A percentile compares a stretch with the other conserved stretches of the same genome.
These are phyloP conservation scores for Fratercula arctica DNA, from an alignment of 2,797 vertebrate genomes.

Conservation along the genomic window DNA sequence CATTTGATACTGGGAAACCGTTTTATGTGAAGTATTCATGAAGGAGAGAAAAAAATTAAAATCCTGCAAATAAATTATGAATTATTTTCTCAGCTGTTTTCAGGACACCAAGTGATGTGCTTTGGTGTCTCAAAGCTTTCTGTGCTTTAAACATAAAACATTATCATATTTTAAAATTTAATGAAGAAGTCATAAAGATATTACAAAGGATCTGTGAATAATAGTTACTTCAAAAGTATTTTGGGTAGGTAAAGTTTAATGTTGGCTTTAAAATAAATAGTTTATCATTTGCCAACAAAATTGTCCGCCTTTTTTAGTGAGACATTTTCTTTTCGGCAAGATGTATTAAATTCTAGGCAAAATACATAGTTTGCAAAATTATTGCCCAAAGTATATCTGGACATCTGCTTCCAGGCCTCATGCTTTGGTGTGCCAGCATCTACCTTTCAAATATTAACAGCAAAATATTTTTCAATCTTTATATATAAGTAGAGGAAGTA, in stretches of 20 bases:
- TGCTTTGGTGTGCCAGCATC: not conserved
- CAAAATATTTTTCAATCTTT: not conserved
- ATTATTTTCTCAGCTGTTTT: conserved; percentile 41
- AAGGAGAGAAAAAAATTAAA: not conserved
- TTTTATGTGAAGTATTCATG: not conserved
- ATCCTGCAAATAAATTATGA: conserved; percentile 31
- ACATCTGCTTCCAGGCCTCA: not conserved
- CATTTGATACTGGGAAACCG: not conserved
- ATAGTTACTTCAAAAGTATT: conserved; percentile 1
- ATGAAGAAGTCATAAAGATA: conserved; percentile 7
- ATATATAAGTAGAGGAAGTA: not conserved
- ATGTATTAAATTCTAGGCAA: not conserved
- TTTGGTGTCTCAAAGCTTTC: conserved; percentile 7
- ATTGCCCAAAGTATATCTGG: not conserved
- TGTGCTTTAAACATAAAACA: conserved; percentile 22
- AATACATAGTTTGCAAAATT: not conserved
- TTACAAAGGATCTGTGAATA: conserved; percentile 5
- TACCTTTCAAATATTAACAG: not conserved
- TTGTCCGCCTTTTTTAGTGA: not conserved
- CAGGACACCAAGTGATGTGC: not conserved
- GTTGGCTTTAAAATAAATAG: not conserved
- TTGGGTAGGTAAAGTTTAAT: not conserved
- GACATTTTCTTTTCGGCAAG: not conserved
- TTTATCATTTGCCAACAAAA: not conserved
- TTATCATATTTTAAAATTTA: conserved; percentile 52